phyloP scores from a whole-genome alignment of 1,140 invertebrate genomes.

The Stenopsyche tienmushanensis region DNA sequence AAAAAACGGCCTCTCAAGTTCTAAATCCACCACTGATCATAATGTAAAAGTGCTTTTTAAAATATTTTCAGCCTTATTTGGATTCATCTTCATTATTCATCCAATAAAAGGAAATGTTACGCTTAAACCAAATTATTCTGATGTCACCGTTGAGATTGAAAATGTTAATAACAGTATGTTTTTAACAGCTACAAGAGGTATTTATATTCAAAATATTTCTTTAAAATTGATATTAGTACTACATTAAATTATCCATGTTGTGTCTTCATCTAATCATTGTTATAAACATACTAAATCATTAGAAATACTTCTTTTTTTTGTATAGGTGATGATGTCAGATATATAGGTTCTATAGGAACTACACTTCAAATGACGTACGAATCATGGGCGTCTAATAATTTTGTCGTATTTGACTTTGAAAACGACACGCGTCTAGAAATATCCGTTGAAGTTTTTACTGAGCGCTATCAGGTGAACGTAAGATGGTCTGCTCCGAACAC shows the following conservation, averaged over 20 bases:
- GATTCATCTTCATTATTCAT: too few relatives aligned
- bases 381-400: constrained; percentile 7
- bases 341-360: constrained; percentile 21
- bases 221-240: background rate
- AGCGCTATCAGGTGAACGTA: constrained; percentile 48
- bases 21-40: too few relatives aligned
- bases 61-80: too few relatives aligned
- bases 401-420: constrained; percentile 26
- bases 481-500: constrained; percentile 45
- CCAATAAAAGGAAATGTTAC: too few relatives aligned
- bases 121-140: too few relatives aligned
- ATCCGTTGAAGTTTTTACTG: constrained; percentile 33
- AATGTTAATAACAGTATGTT: constrained; percentile 5
- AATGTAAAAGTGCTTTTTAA: too few relatives aligned
- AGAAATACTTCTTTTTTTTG: background rate
- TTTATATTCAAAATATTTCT: background rate
- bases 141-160: constrained; percentile 13
- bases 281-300: background rate
- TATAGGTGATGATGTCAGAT: constrained; percentile 1
- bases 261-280: background rate
- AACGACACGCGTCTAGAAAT: constrained; percentile 4
- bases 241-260: background rate
- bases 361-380: background rate
- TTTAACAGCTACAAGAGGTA: constrained; percentile 22
- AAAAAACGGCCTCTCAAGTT: too few relatives aligned